Evolutionary conservation across 2,888 invertebrate species (phyloP), one percentile per base, ranked within the genome.

Genomic region (Palloptera scutellata): DNA sequence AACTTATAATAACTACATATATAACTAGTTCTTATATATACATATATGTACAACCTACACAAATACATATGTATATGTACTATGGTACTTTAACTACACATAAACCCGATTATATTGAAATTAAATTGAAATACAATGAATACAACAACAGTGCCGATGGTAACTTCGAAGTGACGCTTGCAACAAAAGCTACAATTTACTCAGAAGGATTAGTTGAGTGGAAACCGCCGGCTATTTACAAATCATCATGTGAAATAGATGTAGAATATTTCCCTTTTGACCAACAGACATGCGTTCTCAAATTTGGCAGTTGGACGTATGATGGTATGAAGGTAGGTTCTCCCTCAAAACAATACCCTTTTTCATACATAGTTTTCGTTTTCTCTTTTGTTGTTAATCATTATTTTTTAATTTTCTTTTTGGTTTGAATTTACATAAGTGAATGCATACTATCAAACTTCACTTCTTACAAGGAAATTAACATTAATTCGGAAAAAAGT

Each of bases 181-280:
- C 94, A 91, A 95, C 95, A 84, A 95, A 95, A 89, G 95, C 95
- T 81, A 94, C 93, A 79, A 93, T 95, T 86, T 93, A 93, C 91
- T 89, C 91, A 90, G 92, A 90, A 87, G 97, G 97, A 85, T 89
- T 92, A 87, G 95, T 97, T 86, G 92, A 94, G 86, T 97, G 96
- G 96, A 95, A 97, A 88, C 97, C 97, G 80, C 97, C 97, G 80
- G 97, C 97, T 86, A 96, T 97, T 87, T 97, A 97, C 92, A 97
- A 97, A 89, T 96, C 96, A 86, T 95, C 95, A 86, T 95, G 95
- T 90, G 92, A 94, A 87, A 95, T 95, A 88, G 95, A 95, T 90
- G 95, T 95, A 88, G 95, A 95, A 89, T 95, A 94, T 91, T 96
- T 96, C 90, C 95, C 96, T 84, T 96, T 95, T 91, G 96, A 96